Base-by-base conservation (phyloP, 2,113 vertebrate genomes). In the Eulemur macaco region DNA sequence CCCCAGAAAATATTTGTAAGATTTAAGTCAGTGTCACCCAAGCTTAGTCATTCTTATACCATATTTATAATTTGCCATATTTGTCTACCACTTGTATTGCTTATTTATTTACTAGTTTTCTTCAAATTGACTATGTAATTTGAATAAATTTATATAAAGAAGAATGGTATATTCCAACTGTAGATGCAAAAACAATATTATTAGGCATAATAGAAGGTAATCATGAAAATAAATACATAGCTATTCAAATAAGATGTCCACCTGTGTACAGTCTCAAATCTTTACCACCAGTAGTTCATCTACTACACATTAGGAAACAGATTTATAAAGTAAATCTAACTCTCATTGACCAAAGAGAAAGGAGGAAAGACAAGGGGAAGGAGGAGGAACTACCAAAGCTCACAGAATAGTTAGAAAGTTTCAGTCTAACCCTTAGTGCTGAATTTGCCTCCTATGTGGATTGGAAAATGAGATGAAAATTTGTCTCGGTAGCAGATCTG, bases 1-100 rank as follows among this genome's bases (percentile, higher is more conserved):
- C 92, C 58, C 87, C 25, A 64, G 68, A 34, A 86, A 88, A 60
- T 42, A 56, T 93, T 93, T 86, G 47, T 90, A 73, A 80, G 58
- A 71, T 86, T 85, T 94, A 80, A 91, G 50, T 14, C 60, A 54
- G 0, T 34, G 29, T 86, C 25, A 14, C 50, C 63, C 56, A 82
- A 58, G 39, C 56, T 63, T 47, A 81, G 56, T 81, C 18, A 37
- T 82, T 96, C 82, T 91, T 90, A 31, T 13, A 14, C 31, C 37
- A 2, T 17, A 58, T 50, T 82, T 69, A 29, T 20, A 76, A 15
- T 50, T 84, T 90, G n/a, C 45, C 50, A 27, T 86, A 58, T 92
- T 83, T 91, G 42, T 81, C 29, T 87, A 54, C 20, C 7, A 15
- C 29, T 85, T 60, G 4, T 47, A 47, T 77, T 86, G 17, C 23